These are phyloP conservation scores for Lemur catta DNA, from an alignment of 2,797 vertebrate genomes.

Conservation along the genomic window DNA sequence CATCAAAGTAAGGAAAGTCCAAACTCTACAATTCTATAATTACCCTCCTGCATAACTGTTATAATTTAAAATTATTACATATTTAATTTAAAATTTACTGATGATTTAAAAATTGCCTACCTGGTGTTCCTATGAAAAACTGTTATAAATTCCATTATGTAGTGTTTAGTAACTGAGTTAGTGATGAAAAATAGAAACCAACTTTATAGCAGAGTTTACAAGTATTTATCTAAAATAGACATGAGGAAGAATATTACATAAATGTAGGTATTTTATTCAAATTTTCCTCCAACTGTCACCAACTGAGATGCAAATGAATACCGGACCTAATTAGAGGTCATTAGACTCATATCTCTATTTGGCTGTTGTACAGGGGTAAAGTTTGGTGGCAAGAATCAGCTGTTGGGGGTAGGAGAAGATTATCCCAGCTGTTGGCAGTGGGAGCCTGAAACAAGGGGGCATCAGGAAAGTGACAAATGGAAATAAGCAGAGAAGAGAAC, in stretches of 20 bases:
- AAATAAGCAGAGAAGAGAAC: neutral
- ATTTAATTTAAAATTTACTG: conserved; percentile 10
- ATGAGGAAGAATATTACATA: conserved; percentile 10
- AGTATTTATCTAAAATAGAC: conserved; percentile 11
- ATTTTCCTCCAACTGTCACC: conserved; percentile 45
- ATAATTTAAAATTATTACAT: neutral
- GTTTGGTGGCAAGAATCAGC: conserved; percentile 11
- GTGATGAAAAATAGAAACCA: neutral
- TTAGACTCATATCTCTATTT: conserved; percentile 40
- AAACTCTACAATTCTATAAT: neutral
- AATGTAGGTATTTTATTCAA: conserved; percentile 45
- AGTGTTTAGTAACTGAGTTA: neutral
- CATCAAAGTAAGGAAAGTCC: neutral
- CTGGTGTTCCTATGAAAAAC: conserved; percentile 8
- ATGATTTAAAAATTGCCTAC: conserved; percentile 21
- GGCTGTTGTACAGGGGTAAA: neutral
- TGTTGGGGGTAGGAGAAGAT: neutral
- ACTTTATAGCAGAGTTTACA: neutral
- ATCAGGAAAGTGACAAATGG: neutral
- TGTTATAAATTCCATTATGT: neutral
- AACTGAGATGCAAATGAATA: conserved; percentile 26
- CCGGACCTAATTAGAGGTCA: conserved; percentile 27
- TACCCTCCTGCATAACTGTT: neutral
- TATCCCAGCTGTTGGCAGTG: neutral
- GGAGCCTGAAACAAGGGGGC: neutral